These are phyloP conservation scores for Cecropterus lyciades DNA, from an alignment of 1,140 invertebrate species.

Conservation along the genomic window DNA sequence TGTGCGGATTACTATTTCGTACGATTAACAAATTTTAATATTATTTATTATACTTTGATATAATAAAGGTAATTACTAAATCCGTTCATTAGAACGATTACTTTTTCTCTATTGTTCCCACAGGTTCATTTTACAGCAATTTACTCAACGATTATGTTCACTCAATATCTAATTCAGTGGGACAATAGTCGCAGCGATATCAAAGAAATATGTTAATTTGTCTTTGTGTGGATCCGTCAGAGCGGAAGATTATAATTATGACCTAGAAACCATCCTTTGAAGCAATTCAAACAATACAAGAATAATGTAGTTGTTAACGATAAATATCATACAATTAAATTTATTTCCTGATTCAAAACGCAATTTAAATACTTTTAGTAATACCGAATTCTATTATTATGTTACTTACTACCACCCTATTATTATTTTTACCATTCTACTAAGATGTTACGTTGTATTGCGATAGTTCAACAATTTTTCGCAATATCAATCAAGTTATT, in stretches of 20 bases:
- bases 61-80: background rate
- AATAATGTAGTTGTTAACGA: conserved; percentile 23
- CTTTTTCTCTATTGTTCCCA: conserved; percentile 54
- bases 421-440: too few species aligned
- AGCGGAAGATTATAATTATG: conserved; percentile 79
- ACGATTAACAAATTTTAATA: background rate
- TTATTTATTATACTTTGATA: background rate
- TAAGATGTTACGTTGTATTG: too few species aligned
- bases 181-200: conserved; percentile 69
- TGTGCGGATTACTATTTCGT: too few species aligned
- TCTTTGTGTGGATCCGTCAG: conserved; percentile 66
- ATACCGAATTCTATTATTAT: too few species aligned
- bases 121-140: conserved; percentile 64
- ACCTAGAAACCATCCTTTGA: conserved; percentile 46
- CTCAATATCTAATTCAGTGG: conserved; percentile 69
- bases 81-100: background rate
- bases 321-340: conserved; percentile 21
- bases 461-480: too few species aligned
- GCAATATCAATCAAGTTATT: too few species aligned
- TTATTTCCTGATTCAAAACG: conserved; percentile 6
- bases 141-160: conserved; percentile 62
- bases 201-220: conserved; percentile 75
- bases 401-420: too few species aligned
- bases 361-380: too few species aligned
- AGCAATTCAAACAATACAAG: conserved; percentile 29